Base-by-base conservation (phyloP, 1,140 invertebrate species). In the Cyrtorhinus lividipennis region DNA sequence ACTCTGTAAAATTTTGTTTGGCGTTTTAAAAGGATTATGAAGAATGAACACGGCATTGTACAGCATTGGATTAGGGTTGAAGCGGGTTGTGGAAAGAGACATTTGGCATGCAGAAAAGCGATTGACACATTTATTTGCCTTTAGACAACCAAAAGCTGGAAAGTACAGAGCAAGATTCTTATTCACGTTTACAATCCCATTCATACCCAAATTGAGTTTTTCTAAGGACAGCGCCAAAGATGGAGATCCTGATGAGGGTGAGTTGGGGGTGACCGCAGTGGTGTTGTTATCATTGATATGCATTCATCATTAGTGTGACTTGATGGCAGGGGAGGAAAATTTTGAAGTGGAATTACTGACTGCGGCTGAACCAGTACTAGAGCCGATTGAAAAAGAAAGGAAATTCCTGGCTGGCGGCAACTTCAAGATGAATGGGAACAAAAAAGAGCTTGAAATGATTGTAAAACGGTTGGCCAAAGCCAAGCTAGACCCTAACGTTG, bases 391-490 rank as follows among this genome's bases (percentile, higher is more conserved):
- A 22, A 53, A 53, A 10, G 8, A 18, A 2, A 53, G 95, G 66
- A 94, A 92, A 83, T 99, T 99, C 76, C 94, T 95, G 71, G 95
- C 98, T 71, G 96, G 96, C 66, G 96, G 96, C 59, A 99, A 99
- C 77, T 99, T 95, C 95, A 99, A 98, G 75, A 86, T 88, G 83
- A 88, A 88, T 67, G 84, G 85, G 24, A 77, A 70, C n/a, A 87
- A 86, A 70, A 74, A 77, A 56, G 76, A 83, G 66, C 93, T 98
- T 64, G 82, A 87, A 68, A 88, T 86, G 66, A 92, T 99, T 61
- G 78, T 92, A 62, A 20, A 20, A 5, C 10, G 20, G 10, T 20
- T 53, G 10, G 5, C 10, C 10, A 53, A 53, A 22, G 48, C 48
- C 48, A 53, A 53, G 20, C 18, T 53, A 20, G 48, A 53, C 48